Evolutionary conservation across 2,797 vertebrate genomes (phyloP).

Genomic region (Sardinella longiceps): DNA sequence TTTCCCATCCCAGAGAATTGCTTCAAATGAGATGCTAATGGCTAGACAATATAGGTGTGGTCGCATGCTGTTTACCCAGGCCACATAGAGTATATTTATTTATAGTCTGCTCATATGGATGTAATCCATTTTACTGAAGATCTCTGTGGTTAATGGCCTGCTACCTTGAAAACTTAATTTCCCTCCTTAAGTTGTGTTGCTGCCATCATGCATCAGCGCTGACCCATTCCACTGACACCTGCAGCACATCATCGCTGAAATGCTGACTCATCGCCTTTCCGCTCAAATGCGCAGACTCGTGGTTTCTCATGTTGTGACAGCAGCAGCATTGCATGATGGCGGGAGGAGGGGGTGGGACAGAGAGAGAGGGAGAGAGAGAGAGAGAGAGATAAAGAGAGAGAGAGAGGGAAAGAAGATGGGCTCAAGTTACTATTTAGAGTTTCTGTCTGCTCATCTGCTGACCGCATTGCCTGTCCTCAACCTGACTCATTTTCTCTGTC

Average conservation of each 20-base stretch:
- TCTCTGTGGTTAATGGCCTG: not conserved
- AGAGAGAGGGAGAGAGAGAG: not conserved
- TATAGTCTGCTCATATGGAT: not conserved
- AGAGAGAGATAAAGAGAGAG: not conserved
- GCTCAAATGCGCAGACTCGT: not conserved
- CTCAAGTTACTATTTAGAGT: not conserved
- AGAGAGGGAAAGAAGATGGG: not conserved
- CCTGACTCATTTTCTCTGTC: not conserved
- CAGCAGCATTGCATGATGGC: not conserved
- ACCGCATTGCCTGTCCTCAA: not conserved
- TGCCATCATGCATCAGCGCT: not conserved
- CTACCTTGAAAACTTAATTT: not conserved
- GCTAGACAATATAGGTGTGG: not conserved
- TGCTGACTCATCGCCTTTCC: not conserved
- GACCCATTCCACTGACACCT: not conserved
- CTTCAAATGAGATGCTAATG: not conserved
- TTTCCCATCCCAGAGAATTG: not conserved
- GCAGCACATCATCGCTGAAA: not conserved
- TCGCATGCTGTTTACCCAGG: not conserved
- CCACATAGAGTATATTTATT: not conserved
- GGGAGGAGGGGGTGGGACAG: not conserved
- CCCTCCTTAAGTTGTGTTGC: not conserved
- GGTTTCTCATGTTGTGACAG: not conserved
- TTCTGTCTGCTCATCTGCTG: constrained; percentile 7
- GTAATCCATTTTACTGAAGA: not conserved